Base-by-base conservation (phyloP, 1,140 invertebrate genomes). In the Pantala flavescens region DNA sequence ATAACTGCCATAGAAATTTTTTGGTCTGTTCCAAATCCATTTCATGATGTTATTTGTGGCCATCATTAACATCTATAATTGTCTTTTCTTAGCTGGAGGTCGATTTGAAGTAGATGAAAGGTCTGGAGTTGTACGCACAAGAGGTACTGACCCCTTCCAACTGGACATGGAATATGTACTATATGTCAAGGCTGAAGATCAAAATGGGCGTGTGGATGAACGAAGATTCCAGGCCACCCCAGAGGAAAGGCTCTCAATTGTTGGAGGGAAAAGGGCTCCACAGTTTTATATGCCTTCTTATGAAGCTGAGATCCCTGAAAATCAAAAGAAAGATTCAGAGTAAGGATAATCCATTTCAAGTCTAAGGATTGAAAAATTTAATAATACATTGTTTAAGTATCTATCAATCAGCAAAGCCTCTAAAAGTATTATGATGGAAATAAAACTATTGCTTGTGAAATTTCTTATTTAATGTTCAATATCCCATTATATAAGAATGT, bases 301-400 rank as follows among this genome's bases (percentile, higher is more conserved):
- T 81, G 94, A 96, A 80, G 93, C 94, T 0, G 94, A 96, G 83
- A 97, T 97, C 79, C 94, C 94, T 0, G 95, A 97, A 83, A 97
- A 97, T 82, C 93, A 96, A 83, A 94, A 94, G 82, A 97, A 97
- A 83, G 95, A 97, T 82, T 95, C 95, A 24, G 95, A 97, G 94
- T 97, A 87, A 90, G 90, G 88, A 77, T 21, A 72, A 36, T 36
- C n/a, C n/a, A n/a, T n/a, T n/a, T n/a, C n/a, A n/a, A n/a, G n/a
- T n/a, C n/a, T 11, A 10, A 75, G 43, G 21, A 24, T 74, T 75
- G 19, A 24, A 75, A n/a, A n/a, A 24, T 19, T 23, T n/a, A n/a
- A n/a, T n/a, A n/a, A n/a, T n/a, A n/a, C n/a, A n/a, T n/a, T n/a
- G n/a, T n/a, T 23, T 75, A 21, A 36, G n/a, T 24, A 72, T 21